A percentile compares a stretch with the other conserved stretches of the same genome.
These are phyloP conservation scores for Ceratina australensis DNA, from an alignment of 1,140 invertebrate species.

Conservation along the genomic window DNA sequence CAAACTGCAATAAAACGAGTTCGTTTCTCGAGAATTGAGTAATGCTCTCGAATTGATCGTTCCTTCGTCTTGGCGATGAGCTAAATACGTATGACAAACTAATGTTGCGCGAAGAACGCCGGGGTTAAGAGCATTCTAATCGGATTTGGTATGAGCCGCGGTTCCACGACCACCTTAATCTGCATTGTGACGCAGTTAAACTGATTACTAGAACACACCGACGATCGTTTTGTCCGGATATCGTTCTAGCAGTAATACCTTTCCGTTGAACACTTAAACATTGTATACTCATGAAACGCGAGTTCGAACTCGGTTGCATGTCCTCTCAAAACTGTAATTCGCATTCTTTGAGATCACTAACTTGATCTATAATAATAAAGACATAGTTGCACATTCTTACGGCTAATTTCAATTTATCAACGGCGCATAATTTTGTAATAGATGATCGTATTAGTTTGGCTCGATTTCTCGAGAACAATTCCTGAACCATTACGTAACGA, in stretches of 20 bases:
- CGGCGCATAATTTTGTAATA: not conserved
- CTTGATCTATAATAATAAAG: too few relatives aligned
- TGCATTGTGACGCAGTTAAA: constrained; percentile 59
- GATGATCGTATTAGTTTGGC: too few relatives aligned
- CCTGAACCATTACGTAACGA: not conserved
- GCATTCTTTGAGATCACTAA: too few relatives aligned
- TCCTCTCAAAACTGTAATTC: too few relatives aligned
- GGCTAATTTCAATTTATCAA: not conserved
- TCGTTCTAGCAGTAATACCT: not conserved
- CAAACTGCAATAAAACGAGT: too few relatives aligned
- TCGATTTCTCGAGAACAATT: not conserved
- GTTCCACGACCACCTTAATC: constrained; percentile 52
- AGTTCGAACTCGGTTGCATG: too few relatives aligned
- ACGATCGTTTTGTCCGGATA: not conserved
- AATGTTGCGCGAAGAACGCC: not conserved
- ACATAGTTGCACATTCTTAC: too few relatives aligned
- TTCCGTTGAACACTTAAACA: not conserved
- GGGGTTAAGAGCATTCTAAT: constrained; percentile 63
- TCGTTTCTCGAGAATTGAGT: not conserved
- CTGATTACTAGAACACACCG: constrained; percentile 51
- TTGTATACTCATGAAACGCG: too few relatives aligned
- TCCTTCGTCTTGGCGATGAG: too few relatives aligned
- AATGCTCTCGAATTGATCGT: not conserved
- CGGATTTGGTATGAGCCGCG: constrained; percentile 55
- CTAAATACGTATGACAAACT: not conserved